Conservation (phyloP, 2,888 invertebrate genomes). For the Chymomyza caudatula region DNA sequence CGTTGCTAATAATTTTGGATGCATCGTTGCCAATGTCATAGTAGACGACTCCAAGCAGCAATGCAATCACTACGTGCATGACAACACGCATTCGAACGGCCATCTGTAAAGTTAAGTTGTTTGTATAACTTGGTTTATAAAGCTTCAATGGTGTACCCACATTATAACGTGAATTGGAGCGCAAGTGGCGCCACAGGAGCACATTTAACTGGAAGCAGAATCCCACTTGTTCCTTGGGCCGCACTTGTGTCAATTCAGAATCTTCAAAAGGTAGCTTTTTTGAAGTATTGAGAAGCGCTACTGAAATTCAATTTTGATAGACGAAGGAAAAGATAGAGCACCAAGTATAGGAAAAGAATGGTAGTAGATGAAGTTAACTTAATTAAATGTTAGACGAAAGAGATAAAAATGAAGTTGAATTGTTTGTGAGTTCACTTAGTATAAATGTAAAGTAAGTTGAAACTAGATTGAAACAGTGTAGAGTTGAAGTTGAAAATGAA, state of each 20-base stretch:
- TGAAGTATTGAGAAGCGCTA: slow-evolving; percentile 47
- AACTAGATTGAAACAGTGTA: too few relatives aligned
- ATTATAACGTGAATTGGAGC: slow-evolving; percentile 77
- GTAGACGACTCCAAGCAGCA: slow-evolving; percentile 90
- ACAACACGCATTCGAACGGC: slow-evolving; percentile 82
- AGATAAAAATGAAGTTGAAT: slow-evolving; percentile 8
- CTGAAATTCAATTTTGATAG: slow-evolving; percentile 48
- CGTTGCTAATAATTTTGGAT: slow-evolving; percentile 88
- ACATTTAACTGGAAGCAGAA: slow-evolving; percentile 78
- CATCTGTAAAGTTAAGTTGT: slow-evolving; percentile 49
- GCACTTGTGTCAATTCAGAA: slow-evolving; percentile 15
- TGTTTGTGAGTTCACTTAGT: neutral
- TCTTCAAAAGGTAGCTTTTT: neutral
- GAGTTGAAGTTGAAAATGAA: too few relatives aligned
- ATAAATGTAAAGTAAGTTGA: neutral
- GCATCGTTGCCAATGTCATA: slow-evolving; percentile 91
- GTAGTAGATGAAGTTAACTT: neutral
- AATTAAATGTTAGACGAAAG: neutral
- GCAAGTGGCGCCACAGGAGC: slow-evolving; percentile 79
- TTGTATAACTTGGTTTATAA: neutral
- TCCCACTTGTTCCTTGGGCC: slow-evolving; percentile 70
- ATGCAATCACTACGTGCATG: slow-evolving; percentile 88
- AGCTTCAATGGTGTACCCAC: slow-evolving; percentile 56
- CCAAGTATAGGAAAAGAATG: slow-evolving; percentile 7
- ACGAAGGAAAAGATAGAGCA: slow-evolving; percentile 47